Evolutionary conservation across 1,140 invertebrate species (phyloP).

Genomic region (Sipha flava): DNA sequence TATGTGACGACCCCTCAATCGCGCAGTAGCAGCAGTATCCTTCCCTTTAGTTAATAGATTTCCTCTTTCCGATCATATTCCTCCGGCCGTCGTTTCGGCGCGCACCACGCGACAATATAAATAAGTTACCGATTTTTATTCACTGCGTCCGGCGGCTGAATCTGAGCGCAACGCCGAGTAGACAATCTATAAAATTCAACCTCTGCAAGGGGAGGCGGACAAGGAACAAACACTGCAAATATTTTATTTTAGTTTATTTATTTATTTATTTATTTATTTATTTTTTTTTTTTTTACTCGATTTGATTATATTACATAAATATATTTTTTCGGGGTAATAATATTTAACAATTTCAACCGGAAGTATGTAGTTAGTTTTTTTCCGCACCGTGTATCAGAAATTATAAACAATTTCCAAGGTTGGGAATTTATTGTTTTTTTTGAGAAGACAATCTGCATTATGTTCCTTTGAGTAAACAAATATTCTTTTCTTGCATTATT

Average conservation of each 20-base stretch:
- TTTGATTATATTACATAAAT: no score
- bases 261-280: no score
- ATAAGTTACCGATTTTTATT: slow-evolving; percentile 26
- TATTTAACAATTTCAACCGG: no score
- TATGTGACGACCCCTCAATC: background rate
- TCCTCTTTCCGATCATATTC: slow-evolving; percentile 27
- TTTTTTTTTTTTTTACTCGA: no score
- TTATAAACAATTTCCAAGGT: background rate
- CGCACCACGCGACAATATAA: background rate
- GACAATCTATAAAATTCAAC: background rate
- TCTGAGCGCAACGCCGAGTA: background rate
- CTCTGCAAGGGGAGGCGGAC: background rate
- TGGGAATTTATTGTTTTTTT: background rate
- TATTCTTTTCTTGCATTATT: background rate
- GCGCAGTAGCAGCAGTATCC: background rate
- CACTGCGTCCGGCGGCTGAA: background rate
- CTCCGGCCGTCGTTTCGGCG: background rate
- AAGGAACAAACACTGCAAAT: background rate
- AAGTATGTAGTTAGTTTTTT: no score
- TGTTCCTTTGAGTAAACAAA: background rate
- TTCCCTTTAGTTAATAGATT: slow-evolving; percentile 29
- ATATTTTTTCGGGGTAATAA: no score
- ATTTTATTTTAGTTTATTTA: no score
- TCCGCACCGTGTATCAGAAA: no score
- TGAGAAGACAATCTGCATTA: background rate